Evolutionary conservation across 2,113 vertebrate species (phyloP), one percentile per base, ranked within the genome.

Genomic region (Coracopsis vasa): DNA sequence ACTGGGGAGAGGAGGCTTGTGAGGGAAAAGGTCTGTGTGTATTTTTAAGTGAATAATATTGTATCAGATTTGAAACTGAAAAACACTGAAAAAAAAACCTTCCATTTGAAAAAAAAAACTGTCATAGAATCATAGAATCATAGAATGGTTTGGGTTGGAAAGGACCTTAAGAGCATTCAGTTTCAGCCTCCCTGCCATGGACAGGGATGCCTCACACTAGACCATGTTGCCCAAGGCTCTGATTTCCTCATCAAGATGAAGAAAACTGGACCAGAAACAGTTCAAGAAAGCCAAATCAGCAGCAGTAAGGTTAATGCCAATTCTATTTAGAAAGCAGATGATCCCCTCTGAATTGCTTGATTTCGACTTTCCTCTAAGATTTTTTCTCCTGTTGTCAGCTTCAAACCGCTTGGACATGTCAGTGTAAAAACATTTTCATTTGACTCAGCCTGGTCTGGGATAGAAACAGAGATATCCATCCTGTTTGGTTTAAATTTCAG

Each of bases 1-100:
- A 5, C 0, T 53, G 11, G 5, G 16, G 50, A 80, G 56, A 82
- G 44, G 62, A 82, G n/a, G n/a, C 18, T 51, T 85, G 47, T 0
- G 0, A 31, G 48, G 44, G 47, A 69, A 79, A 90, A 92, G 12
- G 37, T 83, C 53, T 66, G 33, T 3, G 7, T 11, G 5, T 90
- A 80, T 88, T 91, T 94, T 90, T 79, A 84, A 62, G 14, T 6
- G 4, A 67, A 21, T 13, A 51, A 41, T 75, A 81, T 71, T 39
- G 94, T 84, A 72, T 13, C 29, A 79, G 7, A 61, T 29, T 64
- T 79, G 39, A 79, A 87, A 56, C 21, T 67, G 17, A 5, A 67
- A 91, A 87, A 62, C 42, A 28, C 9, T 44, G 13, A 25, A 33
- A 82, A 77, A 78, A 21, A n/a, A n/a, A 23, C 2, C 24, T 80